A percentile compares a stretch with the other conserved stretches of the same genome.
Evolutionary conservation across 1,140 invertebrate genomes (phyloP).

Genomic region (Asobara japonica): DNA sequence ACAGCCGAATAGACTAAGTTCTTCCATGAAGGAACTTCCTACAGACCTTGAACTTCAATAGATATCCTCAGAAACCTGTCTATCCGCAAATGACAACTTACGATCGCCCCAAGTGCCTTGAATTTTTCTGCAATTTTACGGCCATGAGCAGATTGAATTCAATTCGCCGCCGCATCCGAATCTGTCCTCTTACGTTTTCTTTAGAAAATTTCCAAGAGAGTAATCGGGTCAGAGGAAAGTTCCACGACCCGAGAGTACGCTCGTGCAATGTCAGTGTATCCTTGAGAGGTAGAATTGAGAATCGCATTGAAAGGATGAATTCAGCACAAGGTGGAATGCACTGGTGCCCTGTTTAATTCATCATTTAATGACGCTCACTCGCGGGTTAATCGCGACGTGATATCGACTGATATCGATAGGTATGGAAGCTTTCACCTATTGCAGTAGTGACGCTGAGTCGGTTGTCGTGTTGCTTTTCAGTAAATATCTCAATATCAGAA

Average conservation of each 20-base stretch:
- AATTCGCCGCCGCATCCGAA: neutral
- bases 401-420: no score
- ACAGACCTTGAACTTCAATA: no score
- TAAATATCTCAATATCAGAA: no score
- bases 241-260: neutral
- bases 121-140: neutral
- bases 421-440: no score
- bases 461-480: no score
- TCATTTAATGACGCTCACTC: neutral
- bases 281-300: neutral
- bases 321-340: neutral
- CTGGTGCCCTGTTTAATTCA: neutral
- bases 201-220: neutral
- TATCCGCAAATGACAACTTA: no score
- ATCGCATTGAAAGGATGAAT: neutral
- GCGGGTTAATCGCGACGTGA: neutral
- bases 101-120: no score
- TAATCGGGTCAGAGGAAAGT: conserved; percentile 25
- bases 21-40: no score
- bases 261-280: neutral
- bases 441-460: no score
- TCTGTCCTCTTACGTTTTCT: neutral
- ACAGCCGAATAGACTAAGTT: no score
- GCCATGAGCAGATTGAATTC: neutral
- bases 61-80: no score